Percentiles rank a stretch among this genome's conserved stretches.
These are phyloP conservation scores for Orientallactaga bullata DNA, from an alignment of 2,113 vertebrate genomes.

Conservation along the genomic window DNA sequence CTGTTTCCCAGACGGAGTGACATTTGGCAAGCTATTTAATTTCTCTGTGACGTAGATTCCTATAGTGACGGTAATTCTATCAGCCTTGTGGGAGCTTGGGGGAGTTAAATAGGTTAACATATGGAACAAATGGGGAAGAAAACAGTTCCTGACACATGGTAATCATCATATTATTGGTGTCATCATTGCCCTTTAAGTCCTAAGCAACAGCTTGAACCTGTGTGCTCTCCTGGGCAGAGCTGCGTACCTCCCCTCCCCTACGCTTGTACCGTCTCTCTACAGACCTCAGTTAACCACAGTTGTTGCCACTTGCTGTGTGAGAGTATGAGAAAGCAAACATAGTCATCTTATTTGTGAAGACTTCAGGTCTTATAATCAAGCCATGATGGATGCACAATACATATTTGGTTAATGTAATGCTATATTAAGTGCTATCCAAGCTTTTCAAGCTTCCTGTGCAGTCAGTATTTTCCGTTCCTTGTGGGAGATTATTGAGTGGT, in stretches of 20 bases:
- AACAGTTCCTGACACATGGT: not conserved
- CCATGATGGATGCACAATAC: not conserved
- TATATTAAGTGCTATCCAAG: not conserved
- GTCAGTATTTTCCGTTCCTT: not conserved
- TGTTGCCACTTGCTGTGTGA: not conserved
- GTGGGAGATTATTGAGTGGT: not conserved
- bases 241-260: not conserved
- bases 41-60: not conserved
- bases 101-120: conserved; percentile 26
- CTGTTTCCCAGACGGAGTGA: not conserved
- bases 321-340: not conserved
- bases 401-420: not conserved
- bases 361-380: not conserved
- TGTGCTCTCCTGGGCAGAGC: not conserved
- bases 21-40: not conserved
- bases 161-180: not conserved
- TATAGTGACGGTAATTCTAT: not conserved
- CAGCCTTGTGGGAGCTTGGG: not conserved
- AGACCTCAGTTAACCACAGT: not conserved
- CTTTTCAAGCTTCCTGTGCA: conserved; percentile 8
- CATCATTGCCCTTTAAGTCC: not conserved
- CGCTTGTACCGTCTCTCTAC: not conserved
- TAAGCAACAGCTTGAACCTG: not conserved
- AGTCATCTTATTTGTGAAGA: not conserved
- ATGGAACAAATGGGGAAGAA: not conserved